Evolutionary conservation across 53 echinoderm and acorn worm species (phyloP).

Genomic region (Stichopus horrens): DNA sequence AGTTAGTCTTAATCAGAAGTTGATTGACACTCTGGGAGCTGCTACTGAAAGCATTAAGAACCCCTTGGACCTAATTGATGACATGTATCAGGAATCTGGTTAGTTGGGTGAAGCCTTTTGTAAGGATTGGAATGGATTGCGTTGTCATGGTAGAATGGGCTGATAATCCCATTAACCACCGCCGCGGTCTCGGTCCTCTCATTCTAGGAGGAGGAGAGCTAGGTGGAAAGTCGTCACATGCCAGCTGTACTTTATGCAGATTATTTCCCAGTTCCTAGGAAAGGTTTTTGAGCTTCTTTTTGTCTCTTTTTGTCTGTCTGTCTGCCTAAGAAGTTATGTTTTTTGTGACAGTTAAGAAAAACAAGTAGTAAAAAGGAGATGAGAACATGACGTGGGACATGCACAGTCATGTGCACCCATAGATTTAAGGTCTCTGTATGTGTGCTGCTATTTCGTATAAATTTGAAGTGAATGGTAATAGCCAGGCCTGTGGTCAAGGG

Average conservation of each 20-base stretch:
- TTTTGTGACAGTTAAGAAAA: too few relatives aligned
- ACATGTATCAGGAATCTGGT: background rate
- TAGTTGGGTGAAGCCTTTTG: background rate
- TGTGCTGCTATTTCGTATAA: too few relatives aligned
- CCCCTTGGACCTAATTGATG: background rate
- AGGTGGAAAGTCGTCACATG: background rate
- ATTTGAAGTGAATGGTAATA: too few relatives aligned
- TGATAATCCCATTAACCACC: background rate
- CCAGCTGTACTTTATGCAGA: background rate
- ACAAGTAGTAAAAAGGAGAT: too few relatives aligned
- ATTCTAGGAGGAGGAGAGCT: background rate
- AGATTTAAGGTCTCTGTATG: too few relatives aligned
- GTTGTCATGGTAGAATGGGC: background rate
- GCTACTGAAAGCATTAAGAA: background rate
- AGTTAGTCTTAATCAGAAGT: background rate
- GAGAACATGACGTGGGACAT: too few relatives aligned
- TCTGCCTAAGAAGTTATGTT: too few relatives aligned
- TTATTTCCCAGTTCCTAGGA: too few relatives aligned
- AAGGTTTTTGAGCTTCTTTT: too few relatives aligned
- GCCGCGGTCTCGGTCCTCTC: background rate
- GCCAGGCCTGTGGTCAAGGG: too few relatives aligned
- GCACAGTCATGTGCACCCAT: too few relatives aligned
- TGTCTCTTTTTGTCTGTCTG: too few relatives aligned
- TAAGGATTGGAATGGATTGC: background rate
- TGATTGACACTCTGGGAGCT: background rate